A percentile compares a stretch with the other conserved stretches of the same genome.
Conservation (phyloP, 2,797 vertebrate species). For the Lates japonicus region DNA sequence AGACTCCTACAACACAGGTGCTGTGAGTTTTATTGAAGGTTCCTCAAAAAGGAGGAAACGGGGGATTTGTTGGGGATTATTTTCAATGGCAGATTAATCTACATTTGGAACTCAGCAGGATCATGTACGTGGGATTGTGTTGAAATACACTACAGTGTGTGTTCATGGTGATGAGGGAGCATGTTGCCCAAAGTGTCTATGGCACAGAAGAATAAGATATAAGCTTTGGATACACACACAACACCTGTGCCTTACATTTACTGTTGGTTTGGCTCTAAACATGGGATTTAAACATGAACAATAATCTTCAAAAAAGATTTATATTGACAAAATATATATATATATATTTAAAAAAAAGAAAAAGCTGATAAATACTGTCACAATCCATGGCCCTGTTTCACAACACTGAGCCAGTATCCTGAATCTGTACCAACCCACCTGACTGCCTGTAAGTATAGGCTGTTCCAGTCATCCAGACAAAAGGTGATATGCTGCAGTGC, state of each 20-base stretch:
- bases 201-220: neutral
- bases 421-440: neutral
- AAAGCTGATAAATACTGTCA: too few species aligned
- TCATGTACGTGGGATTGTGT: neutral
- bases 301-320: too few species aligned
- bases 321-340: too few species aligned
- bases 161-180: neutral
- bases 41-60: too few species aligned
- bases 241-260: neutral
- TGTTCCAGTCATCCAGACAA: slow-evolving; percentile 10
- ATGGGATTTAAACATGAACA: neutral
- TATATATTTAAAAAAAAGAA: too few species aligned
- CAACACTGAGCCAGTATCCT: neutral
- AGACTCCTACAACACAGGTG: neutral
- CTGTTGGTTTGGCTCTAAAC: neutral
- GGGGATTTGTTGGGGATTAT: neutral
- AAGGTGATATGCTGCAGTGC: slow-evolving; percentile 22
- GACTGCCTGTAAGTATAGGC: neutral
- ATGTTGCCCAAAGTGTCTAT: neutral
- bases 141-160: neutral
- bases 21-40: too few species aligned
- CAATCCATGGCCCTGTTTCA: neutral
- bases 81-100: neutral
- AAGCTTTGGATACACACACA: neutral
- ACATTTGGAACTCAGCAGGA: neutral